A percentile compares a stretch with the other conserved stretches of the same genome.
phyloP scores from a whole-genome alignment of 1,140 invertebrate species.

The Zaprionus nigranus region DNA sequence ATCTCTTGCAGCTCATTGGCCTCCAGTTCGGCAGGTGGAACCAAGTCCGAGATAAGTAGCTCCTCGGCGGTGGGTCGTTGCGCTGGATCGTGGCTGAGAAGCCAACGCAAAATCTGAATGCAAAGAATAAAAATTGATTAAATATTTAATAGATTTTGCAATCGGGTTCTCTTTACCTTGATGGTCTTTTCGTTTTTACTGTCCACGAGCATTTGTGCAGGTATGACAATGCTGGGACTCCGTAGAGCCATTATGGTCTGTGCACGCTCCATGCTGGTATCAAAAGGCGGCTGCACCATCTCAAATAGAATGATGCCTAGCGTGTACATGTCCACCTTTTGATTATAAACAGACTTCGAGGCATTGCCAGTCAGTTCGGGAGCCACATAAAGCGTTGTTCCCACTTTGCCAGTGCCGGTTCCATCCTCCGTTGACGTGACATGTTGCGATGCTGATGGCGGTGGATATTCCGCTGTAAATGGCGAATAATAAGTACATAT shows the following conservation, averaged over 20 bases:
- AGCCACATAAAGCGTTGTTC: constrained; percentile 96
- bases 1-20: constrained; percentile 93
- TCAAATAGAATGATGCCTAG: constrained; percentile 97
- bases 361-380: constrained; percentile 91
- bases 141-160: too few species aligned
- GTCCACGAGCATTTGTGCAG: constrained; percentile 84
- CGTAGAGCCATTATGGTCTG: constrained; percentile 90
- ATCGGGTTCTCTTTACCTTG: too few species aligned
- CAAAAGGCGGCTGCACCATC: constrained; percentile 94
- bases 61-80: constrained; percentile 93
- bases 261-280: constrained; percentile 95
- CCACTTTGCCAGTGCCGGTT: constrained; percentile 93
- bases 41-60: constrained; percentile 91
- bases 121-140: neutral
- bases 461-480: constrained; percentile 52
- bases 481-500: neutral
- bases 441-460: constrained; percentile 46
- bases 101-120: constrained; percentile 86
- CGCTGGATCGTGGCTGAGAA: constrained; percentile 93
- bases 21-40: constrained; percentile 90
- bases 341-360: constrained; percentile 91
- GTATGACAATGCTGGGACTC: constrained; percentile 88
- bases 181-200: constrained; percentile 81
- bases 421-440: constrained; percentile 77
- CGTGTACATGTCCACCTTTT: constrained; percentile 96